Evolutionary conservation across 1,140 invertebrate genomes (phyloP), one percentile per base, ranked within the genome.

Genomic region (Linepithema humile): DNA sequence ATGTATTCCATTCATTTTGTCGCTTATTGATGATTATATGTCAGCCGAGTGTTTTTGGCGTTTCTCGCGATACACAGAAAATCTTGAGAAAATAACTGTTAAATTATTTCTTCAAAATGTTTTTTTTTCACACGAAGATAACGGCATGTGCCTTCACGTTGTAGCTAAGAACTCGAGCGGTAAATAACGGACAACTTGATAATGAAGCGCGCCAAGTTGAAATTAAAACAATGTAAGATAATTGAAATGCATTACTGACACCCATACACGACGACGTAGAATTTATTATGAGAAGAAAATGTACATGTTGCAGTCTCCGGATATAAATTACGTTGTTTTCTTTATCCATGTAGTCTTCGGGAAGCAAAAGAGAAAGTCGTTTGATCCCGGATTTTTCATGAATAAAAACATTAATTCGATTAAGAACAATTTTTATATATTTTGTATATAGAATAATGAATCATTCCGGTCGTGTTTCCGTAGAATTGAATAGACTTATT

Each of bases 291-390:
- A 62, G 57, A 78, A 75, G 86, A 77, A 73, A 84, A 80, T 83
- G 72, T 57, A 80, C 40, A 84, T 50, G 60, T 74, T 82, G 43
- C 65, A 50, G 80, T 43, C n/a, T 43, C 60, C 82, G 45, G 45
- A 82, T 85, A 88, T 93, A 93, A 93, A 93, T 93, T 89, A 92
- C 70, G 38, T 50, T 74, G 88, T 85, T 89, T 91, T 92, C 43
- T 91, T 92, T 91, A 90, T 90, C 85, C 88, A 89, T 77, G 77
- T 73, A 84, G 85, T 40, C 40, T 12, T 26, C 15, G 10, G 10
- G 50, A 83, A 57, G 20, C 17, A 2, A 20, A 70, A 12, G 40
- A 50, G 45, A 20, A 43, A 5, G 5, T 55, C 32, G 32, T 43
- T 55, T 53, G 60, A 1, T 26, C 5, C 15, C 10, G 4, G 17